Percentiles rank a stretch among this genome's conserved stretches.
phyloP scores from a whole-genome alignment of 2,888 invertebrate genomes.

The Deilephila elpenor region DNA sequence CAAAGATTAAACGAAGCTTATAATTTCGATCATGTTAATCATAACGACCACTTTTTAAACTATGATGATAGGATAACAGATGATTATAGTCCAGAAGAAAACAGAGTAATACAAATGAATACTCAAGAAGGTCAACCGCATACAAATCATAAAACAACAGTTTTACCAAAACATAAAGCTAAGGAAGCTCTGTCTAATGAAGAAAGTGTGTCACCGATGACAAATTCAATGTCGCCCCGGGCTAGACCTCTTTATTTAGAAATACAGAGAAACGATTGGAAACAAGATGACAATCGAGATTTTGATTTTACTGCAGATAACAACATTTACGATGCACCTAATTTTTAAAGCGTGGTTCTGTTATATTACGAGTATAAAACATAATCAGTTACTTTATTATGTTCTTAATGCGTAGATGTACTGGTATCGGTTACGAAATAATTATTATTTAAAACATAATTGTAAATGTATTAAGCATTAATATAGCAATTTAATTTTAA shows the following conservation, averaged over 20 bases:
- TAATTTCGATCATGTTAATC: not conserved
- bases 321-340: slow-evolving; percentile 48
- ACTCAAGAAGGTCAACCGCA: not conserved
- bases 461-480: no score
- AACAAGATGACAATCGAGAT: slow-evolving; percentile 55
- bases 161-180: slow-evolving; percentile 6
- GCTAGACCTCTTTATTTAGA: slow-evolving; percentile 62
- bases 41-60: slow-evolving; percentile 23
- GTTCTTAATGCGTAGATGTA: no score
- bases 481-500: no score
- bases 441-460: no score
- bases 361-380: no score
- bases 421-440: no score
- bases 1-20: not conserved
- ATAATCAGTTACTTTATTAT: no score
- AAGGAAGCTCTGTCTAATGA: slow-evolving; percentile 34
- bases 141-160: not conserved
- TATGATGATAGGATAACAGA: slow-evolving; percentile 36
- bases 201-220: slow-evolving; percentile 31
- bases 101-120: slow-evolving; percentile 22
- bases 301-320: slow-evolving; percentile 55
- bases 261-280: slow-evolving; percentile 59
- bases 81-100: slow-evolving; percentile 49
- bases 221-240: slow-evolving; percentile 56
- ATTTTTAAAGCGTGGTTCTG: slow-evolving; percentile 4